Percentiles rank a stretch among this genome's conserved stretches.
Conservation (phyloP, 2,888 invertebrate genomes). For the Nezara viridula region DNA sequence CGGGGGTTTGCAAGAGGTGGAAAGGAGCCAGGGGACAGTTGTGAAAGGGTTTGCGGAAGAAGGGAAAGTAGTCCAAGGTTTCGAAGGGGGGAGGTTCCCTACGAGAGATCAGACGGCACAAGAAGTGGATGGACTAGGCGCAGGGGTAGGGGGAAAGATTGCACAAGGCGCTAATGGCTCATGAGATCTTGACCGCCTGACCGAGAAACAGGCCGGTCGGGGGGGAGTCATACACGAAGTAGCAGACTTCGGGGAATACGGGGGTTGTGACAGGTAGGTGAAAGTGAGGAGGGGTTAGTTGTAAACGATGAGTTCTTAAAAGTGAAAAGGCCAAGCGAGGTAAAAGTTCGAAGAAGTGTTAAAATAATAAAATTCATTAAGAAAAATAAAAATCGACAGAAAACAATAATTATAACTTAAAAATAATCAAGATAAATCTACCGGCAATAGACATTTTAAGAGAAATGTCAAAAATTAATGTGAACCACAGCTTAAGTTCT, state of each 20-base stretch:
- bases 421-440: too few relatives aligned
- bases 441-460: too few relatives aligned
- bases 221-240: neutral
- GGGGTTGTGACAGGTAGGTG: neutral
- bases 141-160: neutral
- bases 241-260: neutral
- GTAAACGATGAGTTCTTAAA: too few relatives aligned
- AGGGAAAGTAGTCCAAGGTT: slow-evolving; percentile 41
- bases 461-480: too few relatives aligned
- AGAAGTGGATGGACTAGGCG: neutral
- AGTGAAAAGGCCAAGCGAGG: too few relatives aligned
- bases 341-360: too few relatives aligned
- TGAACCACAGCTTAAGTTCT: too few relatives aligned
- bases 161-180: neutral
- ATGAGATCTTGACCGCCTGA: neutral
- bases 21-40: slow-evolving; percentile 37
- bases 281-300: too few relatives aligned
- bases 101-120: neutral
- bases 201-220: neutral
- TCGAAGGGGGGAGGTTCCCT: neutral
- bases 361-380: too few relatives aligned
- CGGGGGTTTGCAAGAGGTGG: slow-evolving; percentile 25
- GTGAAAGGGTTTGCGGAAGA: slow-evolving; percentile 48
- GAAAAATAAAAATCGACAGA: too few relatives aligned
- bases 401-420: too few relatives aligned